These are phyloP conservation scores for Gadopsis bispinosus DNA, from an alignment of 2,797 vertebrate species.

Conservation along the genomic window DNA sequence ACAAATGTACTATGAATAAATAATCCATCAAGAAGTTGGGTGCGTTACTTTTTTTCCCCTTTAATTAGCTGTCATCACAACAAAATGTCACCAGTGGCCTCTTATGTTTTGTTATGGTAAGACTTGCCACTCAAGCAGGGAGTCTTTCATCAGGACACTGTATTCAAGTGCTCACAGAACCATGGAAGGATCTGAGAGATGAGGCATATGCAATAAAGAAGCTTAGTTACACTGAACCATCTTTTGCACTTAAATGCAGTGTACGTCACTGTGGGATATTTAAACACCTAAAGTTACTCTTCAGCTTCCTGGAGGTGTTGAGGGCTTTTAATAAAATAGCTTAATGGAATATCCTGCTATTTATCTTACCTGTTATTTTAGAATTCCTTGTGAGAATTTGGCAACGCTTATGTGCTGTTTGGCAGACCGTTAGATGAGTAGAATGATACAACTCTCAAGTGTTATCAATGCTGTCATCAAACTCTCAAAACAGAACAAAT, in stretches of 20 bases:
- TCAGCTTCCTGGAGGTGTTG: background rate
- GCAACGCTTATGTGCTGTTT: background rate
- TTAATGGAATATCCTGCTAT: background rate
- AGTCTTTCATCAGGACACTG: constrained; percentile 3
- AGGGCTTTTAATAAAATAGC: background rate
- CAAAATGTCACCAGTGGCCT: background rate
- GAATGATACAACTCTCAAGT: background rate
- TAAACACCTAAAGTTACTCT: background rate
- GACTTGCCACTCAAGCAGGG: background rate
- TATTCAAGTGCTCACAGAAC: constrained; percentile 15
- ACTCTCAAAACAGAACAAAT: background rate
- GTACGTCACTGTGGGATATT: background rate
- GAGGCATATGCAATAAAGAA: background rate
- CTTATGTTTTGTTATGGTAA: constrained; percentile 5
- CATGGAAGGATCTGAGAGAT: background rate
- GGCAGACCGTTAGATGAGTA: background rate
- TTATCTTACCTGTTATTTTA: background rate
- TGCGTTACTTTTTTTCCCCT: background rate
- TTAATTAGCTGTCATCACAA: constrained; percentile 6
- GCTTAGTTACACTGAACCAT: background rate
- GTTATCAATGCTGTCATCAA: background rate
- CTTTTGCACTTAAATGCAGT: background rate
- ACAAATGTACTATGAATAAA: constrained; percentile 29
- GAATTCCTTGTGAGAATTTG: background rate
- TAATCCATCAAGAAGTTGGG: background rate